Conservation (phyloP, 1,140 invertebrate species). For the Cydia amplana region DNA sequence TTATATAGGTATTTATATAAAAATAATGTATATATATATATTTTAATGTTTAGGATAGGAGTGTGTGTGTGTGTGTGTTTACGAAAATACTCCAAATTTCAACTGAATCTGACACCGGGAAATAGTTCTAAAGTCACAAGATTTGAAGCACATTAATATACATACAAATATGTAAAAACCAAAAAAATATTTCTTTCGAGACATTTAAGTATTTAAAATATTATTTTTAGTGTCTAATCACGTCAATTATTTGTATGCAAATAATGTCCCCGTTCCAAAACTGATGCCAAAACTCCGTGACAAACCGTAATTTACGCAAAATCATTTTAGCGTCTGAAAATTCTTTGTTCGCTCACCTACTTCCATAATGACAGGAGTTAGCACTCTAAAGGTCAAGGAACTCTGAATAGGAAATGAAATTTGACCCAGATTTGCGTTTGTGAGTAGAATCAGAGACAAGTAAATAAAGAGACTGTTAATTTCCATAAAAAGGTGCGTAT, state of each 20-base stretch:
- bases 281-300: slow-evolving; percentile 15
- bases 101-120: no score
- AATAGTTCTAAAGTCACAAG: no score
- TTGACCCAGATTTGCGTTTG: slow-evolving; percentile 37
- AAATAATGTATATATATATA: no score
- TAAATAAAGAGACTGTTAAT: not conserved
- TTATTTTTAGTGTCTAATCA: not conserved
- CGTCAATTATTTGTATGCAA: slow-evolving; percentile 20
- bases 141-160: no score
- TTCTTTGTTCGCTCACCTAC: slow-evolving; percentile 11
- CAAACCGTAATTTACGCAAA: slow-evolving; percentile 8
- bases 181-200: no score
- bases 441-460: slow-evolving; percentile 16
- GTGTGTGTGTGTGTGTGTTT: no score
- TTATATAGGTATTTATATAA: no score
- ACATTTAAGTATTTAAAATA: no score
- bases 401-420: slow-evolving; percentile 40
- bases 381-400: slow-evolving; percentile 43
- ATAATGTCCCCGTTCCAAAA: slow-evolving; percentile 13
- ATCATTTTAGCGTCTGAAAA: slow-evolving; percentile 11
- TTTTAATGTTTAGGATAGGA: no score
- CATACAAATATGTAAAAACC: no score
- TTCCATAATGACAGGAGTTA: slow-evolving; percentile 30
- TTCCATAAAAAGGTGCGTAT: not conserved
- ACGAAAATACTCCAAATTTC: no score